Percentiles rank a stretch among this genome's conserved stretches.
These are phyloP conservation scores for Euglossa dilemma DNA, from an alignment of 1,140 invertebrate genomes.

Conservation along the genomic window DNA sequence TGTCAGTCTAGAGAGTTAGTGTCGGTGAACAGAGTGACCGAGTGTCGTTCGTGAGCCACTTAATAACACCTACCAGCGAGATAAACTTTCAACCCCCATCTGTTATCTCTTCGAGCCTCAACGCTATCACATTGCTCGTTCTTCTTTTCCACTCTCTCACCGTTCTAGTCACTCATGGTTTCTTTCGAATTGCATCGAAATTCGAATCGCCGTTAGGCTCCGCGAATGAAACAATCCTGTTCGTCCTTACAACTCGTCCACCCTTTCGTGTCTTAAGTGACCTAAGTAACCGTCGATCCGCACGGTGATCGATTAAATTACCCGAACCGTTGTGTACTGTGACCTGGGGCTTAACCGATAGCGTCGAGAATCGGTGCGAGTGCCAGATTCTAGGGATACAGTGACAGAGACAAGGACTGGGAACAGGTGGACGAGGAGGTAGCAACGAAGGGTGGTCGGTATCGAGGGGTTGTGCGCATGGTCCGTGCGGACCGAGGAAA, in stretches of 20 bases:
- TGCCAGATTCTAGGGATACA: not conserved
- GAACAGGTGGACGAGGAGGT: not conserved
- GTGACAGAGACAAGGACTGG: not conserved
- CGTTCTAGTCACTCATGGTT: not conserved
- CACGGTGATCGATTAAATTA: not conserved
- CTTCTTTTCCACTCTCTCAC: not conserved
- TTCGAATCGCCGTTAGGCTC: not conserved
- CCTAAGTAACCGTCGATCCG: no score
- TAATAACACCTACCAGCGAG: not conserved
- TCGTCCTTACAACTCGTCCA: not conserved
- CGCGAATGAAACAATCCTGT: not conserved
- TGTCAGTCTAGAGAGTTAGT: conserved; percentile 36
- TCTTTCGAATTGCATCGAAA: not conserved
- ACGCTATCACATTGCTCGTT: not conserved
- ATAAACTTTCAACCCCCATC: not conserved
- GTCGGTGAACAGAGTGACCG: conserved; percentile 33
- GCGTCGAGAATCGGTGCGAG: not conserved
- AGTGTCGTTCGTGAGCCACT: not conserved
- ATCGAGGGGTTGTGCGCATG: conserved; percentile 42
- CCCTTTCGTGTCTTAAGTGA: not conserved
- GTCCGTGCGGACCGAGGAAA: conserved; percentile 3
- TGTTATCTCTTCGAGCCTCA: not conserved
- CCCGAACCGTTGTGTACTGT: not conserved
- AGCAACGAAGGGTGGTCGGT: conserved; percentile 7
- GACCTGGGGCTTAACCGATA: no score